Percentiles rank a stretch among this genome's conserved stretches.
These are phyloP conservation scores for Plebejus argus DNA, from an alignment of 2,888 invertebrate species.

Conservation along the genomic window DNA sequence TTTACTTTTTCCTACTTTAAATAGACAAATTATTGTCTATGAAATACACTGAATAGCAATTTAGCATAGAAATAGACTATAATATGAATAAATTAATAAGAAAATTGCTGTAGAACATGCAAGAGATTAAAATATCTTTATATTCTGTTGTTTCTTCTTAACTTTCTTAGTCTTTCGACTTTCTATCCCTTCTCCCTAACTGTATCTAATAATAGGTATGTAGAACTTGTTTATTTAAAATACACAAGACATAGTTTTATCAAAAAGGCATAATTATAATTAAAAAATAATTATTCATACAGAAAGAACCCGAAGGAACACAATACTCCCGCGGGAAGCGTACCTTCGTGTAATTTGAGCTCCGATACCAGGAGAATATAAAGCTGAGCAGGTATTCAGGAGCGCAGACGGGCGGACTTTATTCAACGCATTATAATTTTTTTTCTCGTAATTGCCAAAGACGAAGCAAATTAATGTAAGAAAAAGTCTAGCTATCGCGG, in stretches of 20 bases:
- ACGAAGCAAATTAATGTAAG: not conserved
- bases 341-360: constrained; percentile 71
- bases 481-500: no score
- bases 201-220: not conserved
- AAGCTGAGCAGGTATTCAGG: constrained; percentile 60
- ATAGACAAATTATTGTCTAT: not conserved
- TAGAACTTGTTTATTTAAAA: not conserved
- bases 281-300: not conserved
- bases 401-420: constrained; percentile 44
- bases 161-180: not conserved
- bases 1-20: not conserved
- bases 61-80: no score
- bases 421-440: constrained; percentile 5
- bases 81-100: no score
- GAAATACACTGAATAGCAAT: no score
- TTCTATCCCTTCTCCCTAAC: not conserved
- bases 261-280: not conserved
- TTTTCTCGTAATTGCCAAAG: not conserved
- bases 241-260: not conserved
- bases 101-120: no score
- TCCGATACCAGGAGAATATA: constrained; percentile 68
- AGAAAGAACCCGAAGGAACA: constrained; percentile 44
- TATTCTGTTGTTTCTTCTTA: not conserved
- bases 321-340: constrained; percentile 57
- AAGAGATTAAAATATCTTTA: no score